phyloP scores from a whole-genome alignment of 2,113 vertebrate genomes.

The Carlito syrichta region DNA sequence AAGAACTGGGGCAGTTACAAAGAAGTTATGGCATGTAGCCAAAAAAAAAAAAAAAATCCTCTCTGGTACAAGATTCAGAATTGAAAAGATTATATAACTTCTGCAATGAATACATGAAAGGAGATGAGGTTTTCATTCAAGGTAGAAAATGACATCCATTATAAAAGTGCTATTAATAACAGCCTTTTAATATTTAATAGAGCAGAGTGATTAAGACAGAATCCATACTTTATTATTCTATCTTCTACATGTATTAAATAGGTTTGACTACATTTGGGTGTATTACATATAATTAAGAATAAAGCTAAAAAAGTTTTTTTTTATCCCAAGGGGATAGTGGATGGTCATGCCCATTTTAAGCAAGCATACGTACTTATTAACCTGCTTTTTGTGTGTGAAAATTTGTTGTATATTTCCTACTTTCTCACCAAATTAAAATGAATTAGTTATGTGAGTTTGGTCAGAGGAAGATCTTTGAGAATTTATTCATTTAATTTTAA shows the following conservation, averaged over 20 bases:
- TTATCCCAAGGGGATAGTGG: not conserved
- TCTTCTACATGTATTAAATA: slow-evolving; percentile 74
- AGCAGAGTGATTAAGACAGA: slow-evolving; percentile 77
- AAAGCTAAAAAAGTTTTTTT: slow-evolving; percentile 38
- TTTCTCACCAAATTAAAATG: not conserved
- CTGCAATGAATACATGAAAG: slow-evolving; percentile 54
- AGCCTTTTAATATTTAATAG: slow-evolving; percentile 72
- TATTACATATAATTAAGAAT: slow-evolving; percentile 71
- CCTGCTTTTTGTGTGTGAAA: not conserved
- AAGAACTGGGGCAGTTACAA: slow-evolving; percentile 5
- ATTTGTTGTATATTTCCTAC: not conserved
- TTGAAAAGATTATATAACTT: slow-evolving; percentile 64
- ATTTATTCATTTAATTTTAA: not conserved
- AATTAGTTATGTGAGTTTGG: not conserved
- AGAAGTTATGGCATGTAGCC: not conserved
- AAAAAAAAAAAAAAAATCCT: slow-evolving; percentile 36
- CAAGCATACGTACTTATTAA: not conserved
- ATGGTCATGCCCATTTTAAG: not conserved
- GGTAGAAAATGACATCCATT: slow-evolving; percentile 76
- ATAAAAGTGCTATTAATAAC: slow-evolving; percentile 77
- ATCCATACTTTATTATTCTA: slow-evolving; percentile 79
- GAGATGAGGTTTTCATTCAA: slow-evolving; percentile 75
- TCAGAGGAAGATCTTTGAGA: not conserved
- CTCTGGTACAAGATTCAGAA: slow-evolving; percentile 11
- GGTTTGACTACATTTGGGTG: slow-evolving; percentile 57